Evolutionary conservation across 2,888 invertebrate species (phyloP).

Genomic region (Perizoma flavofasciatum): DNA sequence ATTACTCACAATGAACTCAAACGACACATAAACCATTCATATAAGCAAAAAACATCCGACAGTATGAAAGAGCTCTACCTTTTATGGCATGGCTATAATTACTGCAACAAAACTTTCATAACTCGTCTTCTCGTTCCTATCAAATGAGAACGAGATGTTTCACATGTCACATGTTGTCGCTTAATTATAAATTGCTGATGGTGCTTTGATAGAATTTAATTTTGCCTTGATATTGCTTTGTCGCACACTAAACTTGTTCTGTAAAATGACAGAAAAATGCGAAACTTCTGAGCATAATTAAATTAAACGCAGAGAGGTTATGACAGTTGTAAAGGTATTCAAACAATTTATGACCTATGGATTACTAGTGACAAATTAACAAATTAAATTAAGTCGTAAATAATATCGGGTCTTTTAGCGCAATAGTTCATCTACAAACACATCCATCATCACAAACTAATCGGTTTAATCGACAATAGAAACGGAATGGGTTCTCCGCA

Average conservation of each 20-base stretch:
- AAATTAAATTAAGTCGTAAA: too few relatives aligned
- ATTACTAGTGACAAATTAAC: too few relatives aligned
- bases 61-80: conserved; percentile 43
- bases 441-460: conserved; percentile 15
- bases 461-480: conserved; percentile 36
- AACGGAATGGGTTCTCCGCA: conserved; percentile 47
- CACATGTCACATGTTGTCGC: conserved; percentile 65
- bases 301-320: too few relatives aligned
- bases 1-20: too few relatives aligned
- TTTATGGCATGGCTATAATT: conserved; percentile 62
- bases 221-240: conserved; percentile 50
- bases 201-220: conserved; percentile 80
- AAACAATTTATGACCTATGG: too few relatives aligned
- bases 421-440: conserved; percentile 10
- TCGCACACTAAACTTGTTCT: conserved; percentile 53
- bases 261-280: conserved; percentile 1
- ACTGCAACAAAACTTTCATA: conserved; percentile 74
- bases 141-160: conserved; percentile 77
- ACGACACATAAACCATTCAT: conserved; percentile 18
- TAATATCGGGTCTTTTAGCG: conserved; percentile 3
- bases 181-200: conserved; percentile 72
- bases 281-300: not conserved
- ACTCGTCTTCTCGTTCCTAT: conserved; percentile 49
- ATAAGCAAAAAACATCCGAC: conserved; percentile 25
- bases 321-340: too few relatives aligned